Evolutionary conservation across 2,797 vertebrate genomes (phyloP), one percentile per base, ranked within the genome.

Genomic region (Poecilia gillii): DNA sequence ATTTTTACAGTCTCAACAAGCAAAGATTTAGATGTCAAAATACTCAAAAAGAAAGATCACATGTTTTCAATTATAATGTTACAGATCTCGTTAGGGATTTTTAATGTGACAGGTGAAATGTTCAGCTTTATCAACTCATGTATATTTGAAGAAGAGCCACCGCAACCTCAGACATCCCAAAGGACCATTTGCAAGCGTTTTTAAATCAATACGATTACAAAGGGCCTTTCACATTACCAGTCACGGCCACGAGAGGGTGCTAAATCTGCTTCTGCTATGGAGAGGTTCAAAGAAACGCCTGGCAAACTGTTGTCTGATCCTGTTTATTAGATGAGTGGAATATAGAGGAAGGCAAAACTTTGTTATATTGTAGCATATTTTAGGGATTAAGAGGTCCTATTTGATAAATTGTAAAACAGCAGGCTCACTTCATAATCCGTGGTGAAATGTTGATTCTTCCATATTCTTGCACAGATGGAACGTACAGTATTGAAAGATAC

Each of bases 201-300:
- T 62, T 9, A 25, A 71, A n/a, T 59, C 47, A 75, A 75, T n/a
- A 45, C 23, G 59, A 82, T 70, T 51, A 41, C 51, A 23, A 13
- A 45, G 2, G 59, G 25, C 41, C 39, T 57, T 59, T 73, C 83
- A 80, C 68, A 74, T 6, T 81, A 23, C 75, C 47, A 1, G 14
- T 43, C 57, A 66, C 53, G 9, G 78, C 90, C 95, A 95, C 92
- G 76, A 88, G 94, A 91, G 90, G 87, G 91, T 68, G 49, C 64
- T 28, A 74, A 75, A 73, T 45, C 76, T 73, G 23, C 55, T 47
- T 89, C 62, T 53, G 25, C 49, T 46, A 53, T 79, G 68, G 64
- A 74, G 43, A 79, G 51, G 49, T 62, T 78, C 82, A 55, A 36
- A 39, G 79, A 86, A 76, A 76, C 76, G 81, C 87, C 86, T 84